Evolutionary conservation across 2,797 vertebrate species (phyloP), one percentile per base, ranked within the genome.

Genomic region (Echeneis naucrates): DNA sequence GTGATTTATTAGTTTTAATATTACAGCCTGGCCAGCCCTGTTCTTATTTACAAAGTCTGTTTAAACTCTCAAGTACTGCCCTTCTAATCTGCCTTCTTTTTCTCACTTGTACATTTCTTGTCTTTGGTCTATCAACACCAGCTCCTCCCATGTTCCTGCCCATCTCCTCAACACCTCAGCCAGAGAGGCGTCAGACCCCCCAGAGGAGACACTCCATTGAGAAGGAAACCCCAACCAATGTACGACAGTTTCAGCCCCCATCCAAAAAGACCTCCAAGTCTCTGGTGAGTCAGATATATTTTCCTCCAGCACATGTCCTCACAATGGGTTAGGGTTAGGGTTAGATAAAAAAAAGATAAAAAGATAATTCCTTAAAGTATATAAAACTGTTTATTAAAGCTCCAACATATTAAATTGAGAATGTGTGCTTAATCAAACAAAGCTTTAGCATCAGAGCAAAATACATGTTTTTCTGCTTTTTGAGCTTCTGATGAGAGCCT

Each of bases 131-230:
- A 1, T 60, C 21, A 77, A 77, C 66, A 77, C 61, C 75, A 99
- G 98, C 93, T 77, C 97, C 97, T 52, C 97, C 97, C 2, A 95
- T 96, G 90, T 99, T 99, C 92, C 91, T 99, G 89, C 98, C 98
- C 80, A 99, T 99, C 84, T 99, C 98, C 1, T 99, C 97, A 26
- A 99, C 98, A 2, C 98, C 98, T 0, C 98, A 99, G 88, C 98
- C 98, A 0, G 97, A 99, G 94, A 95, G 97, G 83, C 94, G 96
- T 45, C 93, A 97, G 87, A 91, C 95, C 1, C 93, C 97, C 2
- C 97, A 96, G 90, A 95, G 98, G 76, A 94, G 98, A 58, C 98
- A 99, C 92, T 99, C 98, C 78, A 99, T 99, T 21, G 98, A 99
- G 88, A 99, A 99, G 89, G 97, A 99, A 88, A 99, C 97, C 0